phyloP scores from a whole-genome alignment of 2,113 vertebrate genomes.

The Mirounga angustirostris region DNA sequence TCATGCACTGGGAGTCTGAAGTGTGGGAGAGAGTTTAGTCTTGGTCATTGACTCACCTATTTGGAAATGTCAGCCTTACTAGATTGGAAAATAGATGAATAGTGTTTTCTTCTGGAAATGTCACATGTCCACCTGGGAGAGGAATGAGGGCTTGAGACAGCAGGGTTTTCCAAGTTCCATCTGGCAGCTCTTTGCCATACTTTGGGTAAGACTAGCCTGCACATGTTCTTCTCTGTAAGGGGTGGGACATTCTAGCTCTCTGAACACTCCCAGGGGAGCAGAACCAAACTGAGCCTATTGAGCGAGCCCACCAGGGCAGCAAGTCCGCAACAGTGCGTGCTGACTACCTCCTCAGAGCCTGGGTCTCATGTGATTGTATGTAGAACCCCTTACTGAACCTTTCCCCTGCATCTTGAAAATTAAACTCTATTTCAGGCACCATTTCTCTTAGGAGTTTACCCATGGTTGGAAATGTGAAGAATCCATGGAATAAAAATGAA shows the following conservation, averaged over 20 bases:
- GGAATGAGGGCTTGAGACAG: not conserved
- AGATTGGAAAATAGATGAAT: not conserved
- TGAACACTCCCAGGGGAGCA: not conserved
- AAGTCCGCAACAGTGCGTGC: not conserved
- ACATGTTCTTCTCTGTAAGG: not conserved
- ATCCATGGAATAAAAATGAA: not conserved
- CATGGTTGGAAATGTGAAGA: not conserved
- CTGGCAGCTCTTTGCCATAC: not conserved
- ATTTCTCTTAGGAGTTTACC: constrained; percentile 12
- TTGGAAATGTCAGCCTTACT: not conserved
- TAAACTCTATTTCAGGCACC: not conserved
- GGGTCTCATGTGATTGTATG: not conserved
- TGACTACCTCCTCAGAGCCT: not conserved
- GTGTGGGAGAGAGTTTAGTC: not conserved
- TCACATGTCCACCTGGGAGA: not conserved
- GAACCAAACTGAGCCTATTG: not conserved
- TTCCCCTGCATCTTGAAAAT: not conserved
- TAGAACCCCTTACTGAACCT: not conserved
- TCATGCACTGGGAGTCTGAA: not conserved
- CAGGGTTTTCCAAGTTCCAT: not conserved
- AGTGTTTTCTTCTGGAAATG: constrained; percentile 24
- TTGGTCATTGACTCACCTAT: not conserved
- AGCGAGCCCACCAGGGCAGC: not conserved
- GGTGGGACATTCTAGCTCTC: not conserved
- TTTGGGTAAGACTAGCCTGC: not conserved